Percentiles rank a stretch among this genome's conserved stretches.
Conservation (phyloP, 2,797 vertebrate genomes). For the Lepus townsendii region DNA sequence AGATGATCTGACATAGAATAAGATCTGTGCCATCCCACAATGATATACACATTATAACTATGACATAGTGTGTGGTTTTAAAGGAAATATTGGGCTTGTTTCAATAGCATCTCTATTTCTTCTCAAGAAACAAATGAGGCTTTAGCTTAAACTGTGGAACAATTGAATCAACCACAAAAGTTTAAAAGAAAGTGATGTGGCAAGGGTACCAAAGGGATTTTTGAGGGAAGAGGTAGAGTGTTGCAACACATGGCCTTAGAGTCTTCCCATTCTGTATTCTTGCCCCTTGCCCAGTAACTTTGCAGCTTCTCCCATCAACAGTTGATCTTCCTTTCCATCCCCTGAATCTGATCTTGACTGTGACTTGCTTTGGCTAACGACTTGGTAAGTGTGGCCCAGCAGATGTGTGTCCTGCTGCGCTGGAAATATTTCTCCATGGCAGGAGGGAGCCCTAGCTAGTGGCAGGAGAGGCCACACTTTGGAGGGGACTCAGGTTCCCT, state of each 20-base stretch:
- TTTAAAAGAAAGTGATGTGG: not conserved
- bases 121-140: not conserved
- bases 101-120: not conserved
- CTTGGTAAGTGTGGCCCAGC: not conserved
- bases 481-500: not conserved
- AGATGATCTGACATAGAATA: not conserved
- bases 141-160: slow-evolving; percentile 21
- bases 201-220: not conserved
- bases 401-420: not conserved
- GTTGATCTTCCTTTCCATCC: not conserved
- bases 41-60: not conserved
- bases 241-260: not conserved
- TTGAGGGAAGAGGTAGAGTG: not conserved
- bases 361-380: not conserved
- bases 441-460: not conserved
- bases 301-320: not conserved
- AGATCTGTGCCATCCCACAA: not conserved
- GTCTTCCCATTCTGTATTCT: not conserved
- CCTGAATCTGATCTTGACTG: not conserved
- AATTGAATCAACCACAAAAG: not conserved
- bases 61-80: not conserved
- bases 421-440: not conserved
- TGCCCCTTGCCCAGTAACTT: not conserved
- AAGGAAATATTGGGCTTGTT: slow-evolving; percentile 22
- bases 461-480: not conserved